phyloP scores from a whole-genome alignment of 64 coral and sea anemone genomes.

The Montipora cactus region DNA sequence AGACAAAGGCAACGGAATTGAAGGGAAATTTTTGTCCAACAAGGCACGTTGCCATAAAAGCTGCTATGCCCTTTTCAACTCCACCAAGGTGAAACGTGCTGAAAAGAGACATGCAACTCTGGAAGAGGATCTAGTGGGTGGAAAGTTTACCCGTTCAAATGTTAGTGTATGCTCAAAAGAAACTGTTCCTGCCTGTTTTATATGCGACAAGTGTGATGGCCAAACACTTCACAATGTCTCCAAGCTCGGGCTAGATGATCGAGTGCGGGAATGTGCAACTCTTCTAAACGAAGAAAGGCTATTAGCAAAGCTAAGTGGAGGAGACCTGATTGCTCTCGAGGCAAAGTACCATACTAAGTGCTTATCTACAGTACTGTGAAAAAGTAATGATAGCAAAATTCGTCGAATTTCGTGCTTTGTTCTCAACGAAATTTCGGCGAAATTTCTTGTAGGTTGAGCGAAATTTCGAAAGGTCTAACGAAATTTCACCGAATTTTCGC shows the following conservation, averaged over 20 bases:
- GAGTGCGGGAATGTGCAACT: too few species aligned
- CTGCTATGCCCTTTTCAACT: slow-evolving; percentile 62
- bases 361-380: too few species aligned
- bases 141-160: slow-evolving; percentile 73
- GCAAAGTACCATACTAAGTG: too few species aligned
- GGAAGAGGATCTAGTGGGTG: slow-evolving; percentile 13
- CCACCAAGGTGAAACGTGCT: slow-evolving; percentile 76
- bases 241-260: neutral
- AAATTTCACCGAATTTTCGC: too few species aligned
- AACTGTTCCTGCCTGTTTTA: neutral
- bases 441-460: too few species aligned
- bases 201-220: neutral
- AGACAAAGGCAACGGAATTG: slow-evolving; percentile 77
- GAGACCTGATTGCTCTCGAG: too few species aligned
- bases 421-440: too few species aligned
- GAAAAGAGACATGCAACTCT: slow-evolving; percentile 63
- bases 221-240: slow-evolving; percentile 15
- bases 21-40: slow-evolving; percentile 42
- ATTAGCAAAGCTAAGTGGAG: too few species aligned
- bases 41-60: slow-evolving; percentile 78
- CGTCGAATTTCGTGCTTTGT: too few species aligned
- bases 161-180: neutral
- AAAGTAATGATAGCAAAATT: too few species aligned
- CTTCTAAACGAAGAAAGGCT: too few species aligned
- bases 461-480: too few species aligned